These are phyloP conservation scores for Actias luna DNA, from an alignment of 2,888 invertebrate species.

Conservation along the genomic window DNA sequence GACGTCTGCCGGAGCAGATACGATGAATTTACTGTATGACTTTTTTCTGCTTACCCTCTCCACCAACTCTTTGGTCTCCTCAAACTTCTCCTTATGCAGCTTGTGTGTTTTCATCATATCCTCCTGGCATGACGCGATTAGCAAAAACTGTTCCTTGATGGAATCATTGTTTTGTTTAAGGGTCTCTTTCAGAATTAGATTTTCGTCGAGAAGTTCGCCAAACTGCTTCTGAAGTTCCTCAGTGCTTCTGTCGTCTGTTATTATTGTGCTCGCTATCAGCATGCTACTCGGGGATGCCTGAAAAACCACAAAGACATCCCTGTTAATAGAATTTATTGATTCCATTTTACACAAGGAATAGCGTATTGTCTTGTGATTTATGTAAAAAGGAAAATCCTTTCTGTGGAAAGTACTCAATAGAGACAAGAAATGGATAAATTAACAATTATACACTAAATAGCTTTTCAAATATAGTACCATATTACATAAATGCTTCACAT, in stretches of 20 bases:
- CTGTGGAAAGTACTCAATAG: too few species aligned
- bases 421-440: too few species aligned
- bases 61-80: constrained; percentile 83
- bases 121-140: constrained; percentile 83
- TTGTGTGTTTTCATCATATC: constrained; percentile 84
- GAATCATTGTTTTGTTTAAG: constrained; percentile 84
- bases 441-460: too few species aligned
- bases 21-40: background rate
- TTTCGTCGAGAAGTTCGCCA: constrained; percentile 80
- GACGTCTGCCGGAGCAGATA: too few species aligned
- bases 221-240: constrained; percentile 77
- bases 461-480: too few species aligned
- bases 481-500: too few species aligned
- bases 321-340: background rate
- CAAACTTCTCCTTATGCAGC: constrained; percentile 84
- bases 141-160: constrained; percentile 85
- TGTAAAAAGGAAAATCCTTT: too few species aligned
- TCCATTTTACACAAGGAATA: too few species aligned
- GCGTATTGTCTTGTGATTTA: too few species aligned
- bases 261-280: constrained; percentile 71
- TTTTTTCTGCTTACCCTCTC: constrained; percentile 58
- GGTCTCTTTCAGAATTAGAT: constrained; percentile 81
- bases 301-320: constrained; percentile 20
- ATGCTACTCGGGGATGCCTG: constrained; percentile 71
- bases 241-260: constrained; percentile 63